phyloP scores from a whole-genome alignment of 92 coral and sea anemone genomes.

The Parazoanthus atlanticus region DNA sequence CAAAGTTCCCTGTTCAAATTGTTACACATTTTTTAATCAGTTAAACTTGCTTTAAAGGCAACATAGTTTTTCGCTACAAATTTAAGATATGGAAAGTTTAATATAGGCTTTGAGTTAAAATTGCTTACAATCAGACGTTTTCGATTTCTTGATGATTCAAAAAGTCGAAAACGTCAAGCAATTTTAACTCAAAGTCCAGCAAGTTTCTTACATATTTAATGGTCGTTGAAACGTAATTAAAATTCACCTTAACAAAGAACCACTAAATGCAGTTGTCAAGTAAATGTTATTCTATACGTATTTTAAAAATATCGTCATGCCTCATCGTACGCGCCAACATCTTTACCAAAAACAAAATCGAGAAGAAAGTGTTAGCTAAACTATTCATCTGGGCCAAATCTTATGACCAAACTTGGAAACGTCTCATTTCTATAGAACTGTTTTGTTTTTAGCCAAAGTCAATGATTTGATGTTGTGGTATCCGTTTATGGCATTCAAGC shows the following conservation, averaged over 20 bases:
- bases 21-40: no score
- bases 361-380: neutral
- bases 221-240: neutral
- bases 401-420: neutral
- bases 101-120: no score
- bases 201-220: no score
- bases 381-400: neutral
- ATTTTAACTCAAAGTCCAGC: neutral
- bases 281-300: no score
- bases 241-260: neutral
- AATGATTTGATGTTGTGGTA: neutral
- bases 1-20: no score
- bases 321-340: no score
- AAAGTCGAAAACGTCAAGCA: neutral
- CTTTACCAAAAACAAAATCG: neutral
- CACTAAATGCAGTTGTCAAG: neutral
- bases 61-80: no score
- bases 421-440: neutral
- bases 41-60: no score
- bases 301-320: no score
- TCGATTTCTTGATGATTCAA: no score
- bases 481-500: neutral
- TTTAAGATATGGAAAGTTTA: no score
- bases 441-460: neutral
- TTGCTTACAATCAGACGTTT: no score